Evolutionary conservation across 2,797 vertebrate species (phyloP), one percentile per base, ranked within the genome.

Genomic region (Muraenolepis orangiensis): DNA sequence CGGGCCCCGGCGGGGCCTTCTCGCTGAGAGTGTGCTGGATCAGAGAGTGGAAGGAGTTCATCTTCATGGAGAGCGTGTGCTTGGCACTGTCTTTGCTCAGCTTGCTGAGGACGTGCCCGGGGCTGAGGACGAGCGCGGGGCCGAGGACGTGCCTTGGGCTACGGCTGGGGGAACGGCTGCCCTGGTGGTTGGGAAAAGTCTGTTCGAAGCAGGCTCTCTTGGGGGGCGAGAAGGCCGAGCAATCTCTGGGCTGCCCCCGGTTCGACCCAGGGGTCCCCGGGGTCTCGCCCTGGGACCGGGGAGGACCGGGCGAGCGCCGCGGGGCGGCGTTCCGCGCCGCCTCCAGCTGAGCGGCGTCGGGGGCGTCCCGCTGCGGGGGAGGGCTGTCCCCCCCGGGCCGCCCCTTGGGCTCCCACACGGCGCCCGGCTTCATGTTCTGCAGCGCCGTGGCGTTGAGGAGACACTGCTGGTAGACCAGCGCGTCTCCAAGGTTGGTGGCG

Each of bases 401-500:
- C 6, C 78, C 90, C 77, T 97, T 97, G 66, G 94, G 86, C 78
- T 98, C 96, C 97, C 96, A 98, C 72, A 90, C 88, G 0, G 91
- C 75, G 0, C 93, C 95, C 0, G 96, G 94, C 85, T 97, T 98
- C 88, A 96, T 91, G 84, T 96, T 93, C 85, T 98, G 97, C 74
- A 96, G 94, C 0, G 96, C 88, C 0, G 95, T 94, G 76, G 97
- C 93, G 0, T 98, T 98, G 28, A 99, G 91, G 32, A 99, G 90
- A 74, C 95, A 99, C 69, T 98, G 97, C 84, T 99, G 97, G 78
- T 99, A 99, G 12, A 99, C 94, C 31, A 99, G 86, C 8, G 96
- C 94, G 40, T 99, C 98, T 0, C 94, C 93, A 71, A 98, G 88
- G 87, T 95, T 94, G 76, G 93, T 87, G 1, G 67, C 67, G 67